Evolutionary conservation across 2,113 vertebrate species (phyloP).

Genomic region (Dromaius novaehollandiae): DNA sequence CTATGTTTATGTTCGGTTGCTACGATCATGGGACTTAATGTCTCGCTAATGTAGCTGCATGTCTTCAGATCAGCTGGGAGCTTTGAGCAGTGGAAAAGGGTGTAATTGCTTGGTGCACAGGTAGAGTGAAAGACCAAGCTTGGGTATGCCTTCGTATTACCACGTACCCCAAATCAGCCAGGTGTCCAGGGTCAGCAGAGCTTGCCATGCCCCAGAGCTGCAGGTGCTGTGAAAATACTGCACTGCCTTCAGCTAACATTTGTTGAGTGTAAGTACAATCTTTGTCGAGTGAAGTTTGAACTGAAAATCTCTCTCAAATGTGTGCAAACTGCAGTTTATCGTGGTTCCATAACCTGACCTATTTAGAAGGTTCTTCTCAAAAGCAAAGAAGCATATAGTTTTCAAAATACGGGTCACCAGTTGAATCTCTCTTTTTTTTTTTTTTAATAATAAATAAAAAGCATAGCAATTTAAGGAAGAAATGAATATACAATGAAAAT

Average conservation of each 20-base stretch:
- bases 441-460: constrained; percentile 9
- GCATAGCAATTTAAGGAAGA: not conserved
- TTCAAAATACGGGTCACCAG: not conserved
- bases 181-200: not conserved
- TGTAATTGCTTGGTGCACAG: fast-evolving
- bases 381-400: not conserved
- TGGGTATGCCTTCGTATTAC: not conserved
- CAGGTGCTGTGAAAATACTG: not conserved
- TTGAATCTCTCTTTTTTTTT: fast-evolving
- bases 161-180: not conserved
- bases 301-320: constrained; percentile 10
- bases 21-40: fast-evolving
- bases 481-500: not conserved
- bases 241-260: not conserved
- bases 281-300: not conserved
- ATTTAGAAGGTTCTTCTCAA: not conserved
- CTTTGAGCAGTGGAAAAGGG: not conserved
- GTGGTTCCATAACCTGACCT: not conserved
- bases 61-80: not conserved
- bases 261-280: not conserved
- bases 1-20: not conserved
- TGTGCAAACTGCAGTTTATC: not conserved
- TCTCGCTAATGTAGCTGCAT: not conserved
- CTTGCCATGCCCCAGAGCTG: not conserved
- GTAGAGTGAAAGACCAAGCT: not conserved